These are phyloP conservation scores for Seira ritae DNA, from an alignment of 2,888 invertebrate genomes.

Conservation along the genomic window DNA sequence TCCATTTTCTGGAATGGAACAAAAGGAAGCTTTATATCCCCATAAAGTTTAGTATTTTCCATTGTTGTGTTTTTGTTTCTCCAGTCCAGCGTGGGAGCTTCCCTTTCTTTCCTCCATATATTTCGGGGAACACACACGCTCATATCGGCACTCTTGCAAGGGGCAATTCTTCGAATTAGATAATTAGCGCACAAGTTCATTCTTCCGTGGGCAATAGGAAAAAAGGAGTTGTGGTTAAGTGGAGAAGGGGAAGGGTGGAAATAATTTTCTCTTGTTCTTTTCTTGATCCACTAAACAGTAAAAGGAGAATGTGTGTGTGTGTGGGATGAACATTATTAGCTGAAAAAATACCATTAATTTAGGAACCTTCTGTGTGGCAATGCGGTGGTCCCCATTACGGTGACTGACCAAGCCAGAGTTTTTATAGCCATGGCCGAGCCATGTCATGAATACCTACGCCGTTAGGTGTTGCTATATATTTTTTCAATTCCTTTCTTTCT, in stretches of 20 bases:
- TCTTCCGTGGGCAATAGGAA: conserved; percentile 8
- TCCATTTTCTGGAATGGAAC: too few species aligned
- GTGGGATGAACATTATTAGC: conserved; percentile 31
- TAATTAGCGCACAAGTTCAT: conserved; percentile 45
- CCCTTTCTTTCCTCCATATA: not conserved
- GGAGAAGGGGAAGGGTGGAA: conserved; percentile 23
- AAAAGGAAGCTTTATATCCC: not conserved
- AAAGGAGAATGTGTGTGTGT: conserved; percentile 29
- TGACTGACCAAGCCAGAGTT: conserved; percentile 25
- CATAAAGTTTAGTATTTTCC: not conserved
- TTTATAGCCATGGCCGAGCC: conserved; percentile 32
- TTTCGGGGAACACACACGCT: not conserved
- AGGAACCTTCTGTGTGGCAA: conserved; percentile 12
- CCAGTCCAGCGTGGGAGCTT: not conserved
- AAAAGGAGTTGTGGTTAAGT: not conserved
- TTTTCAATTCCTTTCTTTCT: conserved; percentile 15
- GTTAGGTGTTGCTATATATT: not conserved
- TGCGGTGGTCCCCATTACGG: conserved; percentile 19
- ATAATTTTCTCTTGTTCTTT: conserved; percentile 41
- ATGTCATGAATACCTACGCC: conserved; percentile 46
- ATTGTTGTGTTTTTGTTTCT: not conserved
- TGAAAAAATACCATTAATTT: conserved; percentile 47
- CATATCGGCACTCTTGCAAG: not conserved
- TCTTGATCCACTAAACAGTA: conserved; percentile 8
- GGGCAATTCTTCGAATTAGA: conserved; percentile 43